Evolutionary conservation across 2,888 invertebrate genomes (phyloP).

Genomic region (Eurytoma californica): DNA sequence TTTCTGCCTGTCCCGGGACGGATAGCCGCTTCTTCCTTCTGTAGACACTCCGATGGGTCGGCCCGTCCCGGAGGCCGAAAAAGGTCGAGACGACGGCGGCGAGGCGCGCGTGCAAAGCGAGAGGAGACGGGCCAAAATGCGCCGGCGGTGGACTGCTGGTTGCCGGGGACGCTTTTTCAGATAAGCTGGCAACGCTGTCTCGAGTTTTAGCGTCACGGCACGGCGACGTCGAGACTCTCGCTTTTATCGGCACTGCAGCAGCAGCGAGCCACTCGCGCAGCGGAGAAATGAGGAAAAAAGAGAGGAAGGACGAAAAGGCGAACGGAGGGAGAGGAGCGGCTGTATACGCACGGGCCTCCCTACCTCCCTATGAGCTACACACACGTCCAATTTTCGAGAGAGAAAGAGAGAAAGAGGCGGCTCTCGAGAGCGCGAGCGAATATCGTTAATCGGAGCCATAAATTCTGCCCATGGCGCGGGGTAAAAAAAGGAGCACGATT

Average conservation of each 20-base stretch:
- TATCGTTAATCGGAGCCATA: slow-evolving; percentile 58
- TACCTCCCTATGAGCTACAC: slow-evolving; percentile 44
- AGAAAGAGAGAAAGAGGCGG: background rate
- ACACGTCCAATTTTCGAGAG: slow-evolving; percentile 41
- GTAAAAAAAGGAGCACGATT: slow-evolving; percentile 36
- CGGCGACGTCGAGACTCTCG: slow-evolving; percentile 36
- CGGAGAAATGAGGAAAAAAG: slow-evolving; percentile 4
- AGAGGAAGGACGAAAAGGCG: background rate
- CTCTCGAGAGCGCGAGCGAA: slow-evolving; percentile 37
- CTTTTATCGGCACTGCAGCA: slow-evolving; percentile 52
- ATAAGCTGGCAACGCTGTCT: slow-evolving; percentile 52
- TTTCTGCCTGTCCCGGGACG: slow-evolving; percentile 6
- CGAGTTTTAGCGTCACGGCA: slow-evolving; percentile 33
- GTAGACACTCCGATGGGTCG: slow-evolving; percentile 30
- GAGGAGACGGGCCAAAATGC: slow-evolving; percentile 36
- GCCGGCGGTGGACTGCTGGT: slow-evolving; percentile 12
- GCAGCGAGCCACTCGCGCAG: background rate
- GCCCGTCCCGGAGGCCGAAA: slow-evolving; percentile 15
- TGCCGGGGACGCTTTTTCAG: slow-evolving; percentile 37
- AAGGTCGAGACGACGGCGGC: slow-evolving; percentile 29
- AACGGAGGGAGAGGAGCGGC: background rate
- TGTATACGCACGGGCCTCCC: slow-evolving; percentile 17
- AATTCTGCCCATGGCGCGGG: slow-evolving; percentile 46
- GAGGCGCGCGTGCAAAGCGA: slow-evolving; percentile 8
- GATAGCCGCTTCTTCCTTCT: slow-evolving; percentile 10